These are phyloP conservation scores for Malacoctenus gilli DNA, from an alignment of 2,797 vertebrate genomes.

Conservation along the genomic window DNA sequence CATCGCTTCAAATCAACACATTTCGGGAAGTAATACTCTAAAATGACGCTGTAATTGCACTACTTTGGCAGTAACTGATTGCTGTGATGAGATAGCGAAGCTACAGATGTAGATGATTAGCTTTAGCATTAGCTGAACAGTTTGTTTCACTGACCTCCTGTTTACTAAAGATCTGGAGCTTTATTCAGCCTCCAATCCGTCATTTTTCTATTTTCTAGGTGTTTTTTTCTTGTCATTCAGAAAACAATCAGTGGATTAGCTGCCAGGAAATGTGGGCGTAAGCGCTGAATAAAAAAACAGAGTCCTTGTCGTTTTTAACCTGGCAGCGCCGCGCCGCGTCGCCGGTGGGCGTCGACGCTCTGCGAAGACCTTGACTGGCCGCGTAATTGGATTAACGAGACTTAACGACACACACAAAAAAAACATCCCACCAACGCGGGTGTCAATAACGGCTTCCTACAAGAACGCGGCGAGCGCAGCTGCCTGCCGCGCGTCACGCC, in stretches of 20 bases:
- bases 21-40: too few relatives aligned
- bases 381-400: constrained; percentile 49
- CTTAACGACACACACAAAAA: constrained; percentile 48
- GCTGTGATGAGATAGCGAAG: too few relatives aligned
- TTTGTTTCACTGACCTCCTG: too few relatives aligned
- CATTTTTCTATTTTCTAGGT: not conserved
- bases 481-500: constrained; percentile 58
- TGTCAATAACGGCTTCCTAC: constrained; percentile 60
- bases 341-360: constrained; percentile 58
- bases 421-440: constrained; percentile 49
- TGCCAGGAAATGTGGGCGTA: constrained; percentile 10
- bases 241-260: constrained; percentile 2
- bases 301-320: constrained; percentile 37
- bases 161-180: too few relatives aligned
- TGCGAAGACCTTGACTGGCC: constrained; percentile 31
- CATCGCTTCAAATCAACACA: too few relatives aligned
- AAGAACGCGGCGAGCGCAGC: constrained; percentile 67
- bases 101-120: too few relatives aligned
- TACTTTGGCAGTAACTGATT: constrained; percentile 5
- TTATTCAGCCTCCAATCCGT: too few relatives aligned
- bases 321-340: constrained; percentile 37
- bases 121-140: too few relatives aligned
- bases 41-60: too few relatives aligned
- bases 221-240: constrained; percentile 1
- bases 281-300: constrained; percentile 14